Evolutionary conservation across 2,888 invertebrate genomes (phyloP).

Genomic region (Lymantria dispar): DNA sequence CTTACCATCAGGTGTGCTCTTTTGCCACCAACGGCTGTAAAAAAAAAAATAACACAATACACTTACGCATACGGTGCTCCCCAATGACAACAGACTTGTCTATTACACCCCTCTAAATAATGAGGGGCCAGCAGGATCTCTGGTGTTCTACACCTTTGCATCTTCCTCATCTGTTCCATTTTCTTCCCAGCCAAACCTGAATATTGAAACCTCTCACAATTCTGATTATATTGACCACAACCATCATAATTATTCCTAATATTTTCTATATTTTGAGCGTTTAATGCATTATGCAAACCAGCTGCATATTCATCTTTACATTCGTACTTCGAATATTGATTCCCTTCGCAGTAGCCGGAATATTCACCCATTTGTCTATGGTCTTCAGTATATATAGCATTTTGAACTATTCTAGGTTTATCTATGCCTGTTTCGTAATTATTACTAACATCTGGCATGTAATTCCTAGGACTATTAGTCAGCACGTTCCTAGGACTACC

Average conservation of each 20-base stretch:
- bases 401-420: conserved; percentile 47
- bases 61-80: conserved; percentile 65
- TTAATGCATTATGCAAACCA: conserved; percentile 54
- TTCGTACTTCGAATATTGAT: conserved; percentile 56
- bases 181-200: conserved; percentile 78
- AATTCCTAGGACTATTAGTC: conserved; percentile 64
- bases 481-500: conserved; percentile 65
- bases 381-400: conserved; percentile 56
- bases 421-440: conserved; percentile 54
- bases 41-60: background rate
- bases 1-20: too few relatives aligned
- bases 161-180: conserved; percentile 56
- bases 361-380: conserved; percentile 55
- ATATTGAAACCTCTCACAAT: conserved; percentile 70
- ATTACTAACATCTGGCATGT: conserved; percentile 49
- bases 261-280: conserved; percentile 59
- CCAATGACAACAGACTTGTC: conserved; percentile 77
- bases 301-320: conserved; percentile 61
- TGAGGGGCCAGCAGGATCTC: conserved; percentile 91
- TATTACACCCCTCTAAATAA: conserved; percentile 80
- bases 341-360: conserved; percentile 56
- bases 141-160: conserved; percentile 86
- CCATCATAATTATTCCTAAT: conserved; percentile 51
- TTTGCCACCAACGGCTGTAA: too few relatives aligned
- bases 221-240: conserved; percentile 56